phyloP scores from a whole-genome alignment of 2,888 invertebrate species.

The Cerastis rubricosa region DNA sequence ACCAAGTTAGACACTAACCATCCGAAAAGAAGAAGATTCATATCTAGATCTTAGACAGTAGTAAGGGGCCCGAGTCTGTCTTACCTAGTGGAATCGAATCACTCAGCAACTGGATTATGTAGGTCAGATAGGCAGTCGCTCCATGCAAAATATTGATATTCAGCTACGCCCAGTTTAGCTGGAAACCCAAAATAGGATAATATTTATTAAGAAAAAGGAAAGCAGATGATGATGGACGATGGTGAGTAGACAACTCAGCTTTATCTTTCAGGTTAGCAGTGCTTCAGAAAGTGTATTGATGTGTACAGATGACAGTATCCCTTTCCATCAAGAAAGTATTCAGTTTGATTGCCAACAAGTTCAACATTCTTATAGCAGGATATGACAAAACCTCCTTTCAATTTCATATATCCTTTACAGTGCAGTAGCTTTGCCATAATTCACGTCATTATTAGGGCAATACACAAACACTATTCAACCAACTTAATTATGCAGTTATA shows the following conservation, averaged over 20 bases:
- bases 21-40: not conserved
- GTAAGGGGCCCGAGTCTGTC: too few species aligned
- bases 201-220: not conserved
- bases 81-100: not conserved
- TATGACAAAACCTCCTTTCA: conserved; percentile 44
- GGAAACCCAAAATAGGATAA: not conserved
- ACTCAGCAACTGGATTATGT: not conserved
- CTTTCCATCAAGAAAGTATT: not conserved
- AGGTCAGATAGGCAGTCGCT: not conserved
- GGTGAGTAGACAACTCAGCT: not conserved
- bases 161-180: not conserved
- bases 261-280: too few species aligned
- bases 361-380: conserved; percentile 26
- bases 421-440: conserved; percentile 14
- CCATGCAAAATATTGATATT: not conserved
- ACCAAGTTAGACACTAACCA: not conserved
- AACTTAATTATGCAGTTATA: not conserved
- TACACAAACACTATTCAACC: conserved; percentile 13
- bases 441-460: conserved; percentile 18
- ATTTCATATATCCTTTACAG: conserved; percentile 37
- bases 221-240: not conserved
- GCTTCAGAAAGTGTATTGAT: not conserved
- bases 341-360: not conserved
- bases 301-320: not conserved
- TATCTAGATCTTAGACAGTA: not conserved